phyloP scores from a whole-genome alignment of 2,113 vertebrate genomes.

The Corythornis vintsioides region DNA sequence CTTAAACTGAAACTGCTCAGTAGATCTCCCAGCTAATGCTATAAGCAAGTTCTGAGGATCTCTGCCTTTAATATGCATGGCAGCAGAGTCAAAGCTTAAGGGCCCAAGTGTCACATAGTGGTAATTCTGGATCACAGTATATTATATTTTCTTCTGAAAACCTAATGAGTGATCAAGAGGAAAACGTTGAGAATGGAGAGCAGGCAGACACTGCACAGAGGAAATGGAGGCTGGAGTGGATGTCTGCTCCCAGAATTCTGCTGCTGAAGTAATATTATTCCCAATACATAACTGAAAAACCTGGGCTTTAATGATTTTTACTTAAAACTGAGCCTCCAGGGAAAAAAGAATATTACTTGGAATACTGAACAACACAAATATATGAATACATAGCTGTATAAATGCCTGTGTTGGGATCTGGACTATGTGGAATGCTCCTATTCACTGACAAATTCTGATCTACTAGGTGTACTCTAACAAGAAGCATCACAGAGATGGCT shows the following conservation, averaged over 20 bases:
- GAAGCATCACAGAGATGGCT: background rate
- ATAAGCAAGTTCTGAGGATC: background rate
- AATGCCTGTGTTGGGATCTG: background rate
- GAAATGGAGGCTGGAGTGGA: background rate
- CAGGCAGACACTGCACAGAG: background rate
- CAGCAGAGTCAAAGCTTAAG: conserved; percentile 12
- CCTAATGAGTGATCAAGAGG: background rate
- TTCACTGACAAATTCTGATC: conserved; percentile 5
- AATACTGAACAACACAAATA: background rate
- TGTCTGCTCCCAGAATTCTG: background rate
- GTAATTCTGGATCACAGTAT: background rate
- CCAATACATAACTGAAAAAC: background rate
- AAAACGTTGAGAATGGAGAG: background rate
- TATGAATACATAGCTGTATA: background rate
- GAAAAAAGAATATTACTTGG: background rate
- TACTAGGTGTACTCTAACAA: background rate
- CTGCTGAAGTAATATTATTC: background rate
- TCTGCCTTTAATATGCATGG: background rate
- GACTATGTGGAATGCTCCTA: background rate
- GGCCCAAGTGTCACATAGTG: background rate
- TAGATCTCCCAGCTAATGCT: background rate
- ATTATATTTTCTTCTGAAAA: conserved; percentile 21
- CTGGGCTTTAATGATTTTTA: background rate
- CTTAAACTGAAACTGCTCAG: background rate
- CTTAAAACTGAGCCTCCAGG: background rate